A percentile compares a stretch with the other conserved stretches of the same genome.
phyloP scores from a whole-genome alignment of 92 coral and sea anemone species.

The Paragorgia papillata region DNA sequence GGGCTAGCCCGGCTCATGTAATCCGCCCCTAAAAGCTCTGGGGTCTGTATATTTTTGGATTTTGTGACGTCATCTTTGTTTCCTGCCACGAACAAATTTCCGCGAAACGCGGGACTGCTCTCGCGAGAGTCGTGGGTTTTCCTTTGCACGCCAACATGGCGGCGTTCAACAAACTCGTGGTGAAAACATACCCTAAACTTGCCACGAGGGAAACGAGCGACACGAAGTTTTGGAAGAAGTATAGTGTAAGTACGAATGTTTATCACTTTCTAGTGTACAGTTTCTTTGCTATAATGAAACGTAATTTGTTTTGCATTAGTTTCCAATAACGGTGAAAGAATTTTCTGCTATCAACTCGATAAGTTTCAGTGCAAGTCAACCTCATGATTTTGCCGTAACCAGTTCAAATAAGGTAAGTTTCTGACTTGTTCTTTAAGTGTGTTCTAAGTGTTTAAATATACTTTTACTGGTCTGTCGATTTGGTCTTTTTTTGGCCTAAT shows the following conservation, averaged over 20 bases:
- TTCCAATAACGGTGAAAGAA: slow-evolving; percentile 85
- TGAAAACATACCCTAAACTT: slow-evolving; percentile 81
- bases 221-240: slow-evolving; percentile 87
- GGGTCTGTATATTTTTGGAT: no score
- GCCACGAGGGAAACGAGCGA: slow-evolving; percentile 83
- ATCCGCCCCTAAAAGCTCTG: no score
- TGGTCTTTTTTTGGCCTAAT: no score
- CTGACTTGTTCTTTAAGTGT: not conserved
- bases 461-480: no score
- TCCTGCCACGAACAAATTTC: not conserved
- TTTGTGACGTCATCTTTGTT: no score
- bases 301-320: slow-evolving; percentile 45
- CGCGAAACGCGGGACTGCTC: not conserved
- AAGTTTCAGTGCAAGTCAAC: slow-evolving; percentile 74
- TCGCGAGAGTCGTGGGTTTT: no score
- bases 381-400: slow-evolving; percentile 86
- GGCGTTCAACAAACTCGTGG: slow-evolving; percentile 72
- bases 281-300: not conserved
- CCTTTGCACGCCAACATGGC: slow-evolving; percentile 68
- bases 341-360: slow-evolving; percentile 79
- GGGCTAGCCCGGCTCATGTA: no score
- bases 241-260: slow-evolving; percentile 63
- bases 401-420: slow-evolving; percentile 70
- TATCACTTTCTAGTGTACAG: not conserved
- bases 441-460: no score